Percentiles rank a stretch among this genome's conserved stretches.
These are phyloP conservation scores for Euplexia lucipara DNA, from an alignment of 2,888 invertebrate species.

Conservation along the genomic window DNA sequence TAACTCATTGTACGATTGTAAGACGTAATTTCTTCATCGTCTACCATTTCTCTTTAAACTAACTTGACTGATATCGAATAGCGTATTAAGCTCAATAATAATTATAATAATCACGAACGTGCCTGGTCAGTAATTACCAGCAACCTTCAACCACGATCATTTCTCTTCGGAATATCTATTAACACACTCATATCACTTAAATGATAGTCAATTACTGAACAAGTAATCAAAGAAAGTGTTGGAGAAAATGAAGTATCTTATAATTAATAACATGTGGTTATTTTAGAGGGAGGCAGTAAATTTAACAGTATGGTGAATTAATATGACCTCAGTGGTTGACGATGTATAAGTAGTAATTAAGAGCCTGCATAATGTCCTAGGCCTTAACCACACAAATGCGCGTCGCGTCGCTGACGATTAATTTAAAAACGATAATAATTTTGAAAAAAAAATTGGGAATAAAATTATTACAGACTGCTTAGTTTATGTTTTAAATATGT, in stretches of 20 bases:
- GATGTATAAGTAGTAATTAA: background rate
- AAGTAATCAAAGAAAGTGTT: constrained; percentile 53
- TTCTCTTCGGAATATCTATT: constrained; percentile 71
- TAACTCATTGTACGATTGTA: background rate
- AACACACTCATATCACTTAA: constrained; percentile 53
- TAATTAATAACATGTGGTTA: constrained; percentile 33
- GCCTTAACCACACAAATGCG: no score
- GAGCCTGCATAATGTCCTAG: no score
- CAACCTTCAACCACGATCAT: constrained; percentile 59
- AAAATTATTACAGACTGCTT: no score
- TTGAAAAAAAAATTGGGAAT: no score
- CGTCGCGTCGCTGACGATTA: no score
- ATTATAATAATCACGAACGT: constrained; percentile 38
- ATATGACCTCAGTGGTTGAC: background rate
- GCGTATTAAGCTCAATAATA: constrained; percentile 29
- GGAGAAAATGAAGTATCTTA: constrained; percentile 17
- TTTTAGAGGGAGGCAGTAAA: constrained; percentile 4
- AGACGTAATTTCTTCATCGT: background rate
- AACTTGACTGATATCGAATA: background rate
- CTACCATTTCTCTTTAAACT: constrained; percentile 6
- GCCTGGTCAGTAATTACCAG: constrained; percentile 59
- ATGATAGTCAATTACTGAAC: constrained; percentile 51
- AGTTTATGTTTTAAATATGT: no score
- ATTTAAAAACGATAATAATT: no score
- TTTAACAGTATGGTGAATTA: constrained; percentile 5